These are phyloP conservation scores for Menidia menidia DNA, from an alignment of 2,797 vertebrate genomes.

Conservation along the genomic window DNA sequence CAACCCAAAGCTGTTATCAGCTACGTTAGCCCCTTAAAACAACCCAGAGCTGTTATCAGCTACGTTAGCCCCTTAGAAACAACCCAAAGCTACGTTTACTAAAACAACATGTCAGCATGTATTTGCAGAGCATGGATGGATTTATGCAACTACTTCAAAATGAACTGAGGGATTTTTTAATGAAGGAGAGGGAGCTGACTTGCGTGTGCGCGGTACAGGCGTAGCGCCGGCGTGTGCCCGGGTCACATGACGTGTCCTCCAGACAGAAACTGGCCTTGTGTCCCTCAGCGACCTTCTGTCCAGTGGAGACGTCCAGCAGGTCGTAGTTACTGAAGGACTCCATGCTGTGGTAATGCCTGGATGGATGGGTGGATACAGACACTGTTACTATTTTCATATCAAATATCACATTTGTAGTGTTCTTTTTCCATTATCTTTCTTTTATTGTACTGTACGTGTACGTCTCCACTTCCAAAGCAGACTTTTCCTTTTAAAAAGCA, in stretches of 20 bases:
- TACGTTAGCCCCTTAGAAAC: too few relatives aligned
- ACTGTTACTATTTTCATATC: too few relatives aligned
- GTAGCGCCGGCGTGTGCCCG: slow-evolving; percentile 79
- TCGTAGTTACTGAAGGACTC: slow-evolving; percentile 88
- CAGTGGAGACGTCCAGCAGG: slow-evolving; percentile 78
- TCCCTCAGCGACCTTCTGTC: slow-evolving; percentile 84
- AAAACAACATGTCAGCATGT: not conserved
- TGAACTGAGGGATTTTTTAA: not conserved
- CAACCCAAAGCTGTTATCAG: not conserved
- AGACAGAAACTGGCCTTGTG: slow-evolving; percentile 90
- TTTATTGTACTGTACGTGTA: too few relatives aligned
- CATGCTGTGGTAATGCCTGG: slow-evolving; percentile 89
- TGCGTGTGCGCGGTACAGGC: slow-evolving; percentile 86
- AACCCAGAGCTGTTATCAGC: not conserved
- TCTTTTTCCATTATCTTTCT: too few relatives aligned
- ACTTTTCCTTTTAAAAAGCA: too few relatives aligned
- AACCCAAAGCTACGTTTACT: too few relatives aligned
- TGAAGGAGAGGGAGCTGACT: slow-evolving; percentile 42
- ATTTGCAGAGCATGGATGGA: not conserved
- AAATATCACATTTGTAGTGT: too few relatives aligned
- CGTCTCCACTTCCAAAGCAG: too few relatives aligned
- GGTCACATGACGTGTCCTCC: slow-evolving; percentile 86
- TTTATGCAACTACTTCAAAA: rapidly evolving
- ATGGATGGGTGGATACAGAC: not conserved
- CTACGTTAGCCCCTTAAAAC: slow-evolving; percentile 79